Conservation (phyloP, 2,113 vertebrate species). For the Mellivora capensis region DNA sequence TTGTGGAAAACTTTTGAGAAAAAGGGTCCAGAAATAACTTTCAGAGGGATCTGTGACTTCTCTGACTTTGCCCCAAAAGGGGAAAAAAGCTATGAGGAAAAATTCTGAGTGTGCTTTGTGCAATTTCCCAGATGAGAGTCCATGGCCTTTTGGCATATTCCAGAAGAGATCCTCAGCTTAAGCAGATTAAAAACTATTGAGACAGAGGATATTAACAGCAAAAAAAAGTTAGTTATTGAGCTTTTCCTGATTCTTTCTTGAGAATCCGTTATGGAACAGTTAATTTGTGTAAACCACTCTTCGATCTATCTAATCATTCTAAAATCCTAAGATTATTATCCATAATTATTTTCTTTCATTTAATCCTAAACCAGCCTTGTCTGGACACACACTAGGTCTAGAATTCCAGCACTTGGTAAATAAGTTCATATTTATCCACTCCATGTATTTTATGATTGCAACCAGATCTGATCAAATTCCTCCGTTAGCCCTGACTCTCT, state of each 20-base stretch:
- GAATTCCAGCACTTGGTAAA: neutral
- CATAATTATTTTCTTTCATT: neutral
- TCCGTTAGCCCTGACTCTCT: neutral
- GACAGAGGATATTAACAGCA: neutral
- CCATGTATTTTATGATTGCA: neutral
- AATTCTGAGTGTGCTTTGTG: neutral
- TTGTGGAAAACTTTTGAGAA: neutral
- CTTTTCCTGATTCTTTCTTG: neutral
- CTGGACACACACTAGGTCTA: neutral
- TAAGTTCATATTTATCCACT: neutral
- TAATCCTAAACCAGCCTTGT: neutral
- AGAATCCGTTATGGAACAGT: neutral
- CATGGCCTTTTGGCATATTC: neutral
- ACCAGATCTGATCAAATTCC: neutral
- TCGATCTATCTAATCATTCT: neutral
- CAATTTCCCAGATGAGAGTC: neutral
- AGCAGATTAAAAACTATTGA: neutral
- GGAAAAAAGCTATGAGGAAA: neutral
- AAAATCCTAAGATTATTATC: neutral
- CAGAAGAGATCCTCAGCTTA: neutral
- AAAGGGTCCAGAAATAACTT: neutral
- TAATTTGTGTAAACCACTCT: neutral
- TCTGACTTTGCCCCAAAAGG: neutral
- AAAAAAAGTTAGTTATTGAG: neutral
- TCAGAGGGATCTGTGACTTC: neutral